These are phyloP conservation scores for Nowickia ferox DNA, from an alignment of 2,888 invertebrate species.

Conservation along the genomic window DNA sequence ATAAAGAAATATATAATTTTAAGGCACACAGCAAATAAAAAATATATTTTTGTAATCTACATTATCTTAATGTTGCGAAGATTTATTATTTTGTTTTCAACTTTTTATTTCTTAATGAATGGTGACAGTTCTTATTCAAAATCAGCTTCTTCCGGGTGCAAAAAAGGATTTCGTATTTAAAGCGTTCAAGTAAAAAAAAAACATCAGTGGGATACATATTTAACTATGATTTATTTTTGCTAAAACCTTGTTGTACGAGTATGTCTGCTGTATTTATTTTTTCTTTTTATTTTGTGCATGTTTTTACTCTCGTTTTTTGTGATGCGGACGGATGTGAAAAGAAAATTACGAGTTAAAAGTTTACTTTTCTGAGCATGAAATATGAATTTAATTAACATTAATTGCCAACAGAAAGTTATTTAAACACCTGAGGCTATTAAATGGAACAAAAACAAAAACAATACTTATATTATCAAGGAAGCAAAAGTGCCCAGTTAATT, in stretches of 20 bases:
- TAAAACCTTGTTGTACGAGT: slow-evolving; percentile 23
- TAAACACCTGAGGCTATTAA: slow-evolving; percentile 76
- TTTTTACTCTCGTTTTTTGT: slow-evolving; percentile 3
- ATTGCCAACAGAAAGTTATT: slow-evolving; percentile 76
- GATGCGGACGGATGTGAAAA: slow-evolving; percentile 14
- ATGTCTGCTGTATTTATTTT: neutral
- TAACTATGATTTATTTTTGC: slow-evolving; percentile 62
- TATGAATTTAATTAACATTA: slow-evolving; percentile 81
- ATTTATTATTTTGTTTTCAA: neutral
- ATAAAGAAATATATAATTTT: neutral
- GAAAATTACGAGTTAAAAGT: neutral
- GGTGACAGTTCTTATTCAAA: neutral
- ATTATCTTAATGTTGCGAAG: neutral
- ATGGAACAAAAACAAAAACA: slow-evolving; percentile 50
- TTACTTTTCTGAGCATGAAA: slow-evolving; percentile 71
- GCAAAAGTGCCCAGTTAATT: slow-evolving; percentile 77
- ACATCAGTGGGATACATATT: slow-evolving; percentile 28
- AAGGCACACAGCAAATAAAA: neutral
- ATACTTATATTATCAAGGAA: neutral
- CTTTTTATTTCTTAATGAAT: neutral
- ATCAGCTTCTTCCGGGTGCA: neutral
- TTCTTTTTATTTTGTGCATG: neutral
- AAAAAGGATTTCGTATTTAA: slow-evolving; percentile 4
- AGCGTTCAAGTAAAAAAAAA: slow-evolving; percentile 3
- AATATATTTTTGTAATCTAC: neutral